These are phyloP conservation scores for Drosophila ambigua DNA, from an alignment of 1,140 invertebrate genomes.

Conservation along the genomic window DNA sequence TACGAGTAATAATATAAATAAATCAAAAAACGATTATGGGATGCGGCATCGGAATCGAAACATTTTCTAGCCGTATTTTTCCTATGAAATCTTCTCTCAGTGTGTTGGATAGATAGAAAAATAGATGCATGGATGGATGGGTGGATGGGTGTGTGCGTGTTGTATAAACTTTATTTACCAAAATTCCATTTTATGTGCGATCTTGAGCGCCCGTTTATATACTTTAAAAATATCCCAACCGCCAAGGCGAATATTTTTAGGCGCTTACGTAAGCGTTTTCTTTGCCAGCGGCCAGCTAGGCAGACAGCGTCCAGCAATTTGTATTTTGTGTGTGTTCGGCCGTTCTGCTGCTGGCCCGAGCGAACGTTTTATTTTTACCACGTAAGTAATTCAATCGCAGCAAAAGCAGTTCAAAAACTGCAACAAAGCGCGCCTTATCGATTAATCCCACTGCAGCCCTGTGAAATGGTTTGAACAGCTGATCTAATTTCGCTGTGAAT, in stretches of 20 bases:
- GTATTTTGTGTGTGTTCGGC: slow-evolving; percentile 35
- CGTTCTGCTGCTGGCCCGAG: slow-evolving; percentile 8
- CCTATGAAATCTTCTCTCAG: slow-evolving; percentile 46
- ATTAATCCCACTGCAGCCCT: slow-evolving; percentile 23
- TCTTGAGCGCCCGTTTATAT: slow-evolving; percentile 54
- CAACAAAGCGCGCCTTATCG: slow-evolving; percentile 33
- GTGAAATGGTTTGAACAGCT: slow-evolving; percentile 36
- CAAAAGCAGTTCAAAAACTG: slow-evolving; percentile 35
- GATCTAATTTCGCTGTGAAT: slow-evolving; percentile 35
- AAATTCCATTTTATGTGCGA: slow-evolving; percentile 69
- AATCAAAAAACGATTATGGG: slow-evolving; percentile 54
- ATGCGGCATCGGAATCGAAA: too few relatives aligned
- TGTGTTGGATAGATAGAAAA: slow-evolving; percentile 17
- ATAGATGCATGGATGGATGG: too few relatives aligned
- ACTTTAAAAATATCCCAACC: slow-evolving; percentile 75
- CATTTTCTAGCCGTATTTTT: slow-evolving; percentile 31
- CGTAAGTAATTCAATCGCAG: slow-evolving; percentile 76
- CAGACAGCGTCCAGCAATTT: slow-evolving; percentile 60
- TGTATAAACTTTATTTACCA: slow-evolving; percentile 75
- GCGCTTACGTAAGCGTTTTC: slow-evolving; percentile 70
- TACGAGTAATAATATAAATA: slow-evolving; percentile 64
- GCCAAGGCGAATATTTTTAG: slow-evolving; percentile 68
- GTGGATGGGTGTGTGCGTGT: slow-evolving; percentile 7
- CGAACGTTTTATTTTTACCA: slow-evolving; percentile 66
- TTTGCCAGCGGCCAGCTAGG: slow-evolving; percentile 23